Conservation (phyloP, 1,140 invertebrate genomes). For the Amyelois transitella region DNA sequence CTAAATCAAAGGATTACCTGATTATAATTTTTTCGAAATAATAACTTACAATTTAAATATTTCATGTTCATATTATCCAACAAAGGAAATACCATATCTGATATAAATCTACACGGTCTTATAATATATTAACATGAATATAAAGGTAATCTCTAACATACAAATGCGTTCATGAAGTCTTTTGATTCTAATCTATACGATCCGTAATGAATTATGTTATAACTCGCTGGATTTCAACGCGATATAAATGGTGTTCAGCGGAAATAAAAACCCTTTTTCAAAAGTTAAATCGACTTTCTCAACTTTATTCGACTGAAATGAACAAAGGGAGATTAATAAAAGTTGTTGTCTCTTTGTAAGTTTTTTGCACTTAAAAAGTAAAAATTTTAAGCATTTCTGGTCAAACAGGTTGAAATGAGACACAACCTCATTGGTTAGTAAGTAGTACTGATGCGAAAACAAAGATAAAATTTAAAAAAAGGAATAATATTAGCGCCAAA, state of each 20-base stretch:
- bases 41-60: too few relatives aligned
- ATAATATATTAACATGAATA: neutral
- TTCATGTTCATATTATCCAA: too few relatives aligned
- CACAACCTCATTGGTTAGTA: too few relatives aligned
- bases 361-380: neutral
- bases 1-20: too few relatives aligned
- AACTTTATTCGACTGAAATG: neutral
- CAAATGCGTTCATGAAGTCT: conserved; percentile 1
- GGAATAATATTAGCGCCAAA: too few relatives aligned
- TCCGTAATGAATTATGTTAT: conserved; percentile 13
- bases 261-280: conserved; percentile 3
- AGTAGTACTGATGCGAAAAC: too few relatives aligned
- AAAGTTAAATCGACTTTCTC: conserved; percentile 4
- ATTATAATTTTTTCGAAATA: too few relatives aligned
- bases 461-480: too few relatives aligned
- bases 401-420: too few relatives aligned
- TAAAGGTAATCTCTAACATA: neutral
- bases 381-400: neutral
- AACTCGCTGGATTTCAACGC: conserved; percentile 6
- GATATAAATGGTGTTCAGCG: neutral
- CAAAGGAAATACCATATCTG: too few relatives aligned
- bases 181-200: conserved; percentile 13
- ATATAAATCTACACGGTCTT: neutral
- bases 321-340: neutral
- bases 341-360: neutral